Evolutionary conservation across 2,113 vertebrate genomes (phyloP).

Genomic region (Oenanthe melanoleuca): DNA sequence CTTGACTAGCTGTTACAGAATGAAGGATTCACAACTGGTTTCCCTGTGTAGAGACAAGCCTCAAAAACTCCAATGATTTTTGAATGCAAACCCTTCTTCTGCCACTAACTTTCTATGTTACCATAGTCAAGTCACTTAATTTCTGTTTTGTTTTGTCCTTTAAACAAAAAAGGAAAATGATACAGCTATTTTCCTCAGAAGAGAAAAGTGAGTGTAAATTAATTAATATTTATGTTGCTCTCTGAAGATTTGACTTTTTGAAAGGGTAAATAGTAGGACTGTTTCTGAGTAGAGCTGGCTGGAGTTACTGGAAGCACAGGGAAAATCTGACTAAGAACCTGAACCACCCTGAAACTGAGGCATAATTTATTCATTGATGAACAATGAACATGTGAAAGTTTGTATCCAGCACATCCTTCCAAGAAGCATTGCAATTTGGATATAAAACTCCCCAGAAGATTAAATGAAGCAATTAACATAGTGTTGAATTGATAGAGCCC

Average conservation of each 20-base stretch:
- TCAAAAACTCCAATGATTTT: background rate
- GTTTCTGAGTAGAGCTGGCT: background rate
- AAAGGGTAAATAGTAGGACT: background rate
- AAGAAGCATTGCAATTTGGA: background rate
- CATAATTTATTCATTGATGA: background rate
- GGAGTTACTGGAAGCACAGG: background rate
- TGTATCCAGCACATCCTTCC: background rate
- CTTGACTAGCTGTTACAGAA: background rate
- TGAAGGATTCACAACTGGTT: background rate
- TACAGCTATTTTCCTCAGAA: conserved; percentile 11
- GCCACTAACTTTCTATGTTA: background rate
- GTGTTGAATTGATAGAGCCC: background rate
- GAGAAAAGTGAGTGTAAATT: background rate
- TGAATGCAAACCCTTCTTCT: background rate
- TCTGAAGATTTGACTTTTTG: background rate
- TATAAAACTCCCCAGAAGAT: background rate
- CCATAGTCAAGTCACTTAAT: background rate
- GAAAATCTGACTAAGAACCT: conserved; percentile 12
- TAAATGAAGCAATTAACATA: background rate
- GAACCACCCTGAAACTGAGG: background rate
- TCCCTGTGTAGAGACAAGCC: background rate
- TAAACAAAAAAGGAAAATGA: conserved; percentile 8
- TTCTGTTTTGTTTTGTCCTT: conserved; percentile 1
- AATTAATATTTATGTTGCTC: conserved; percentile 2
- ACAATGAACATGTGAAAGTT: background rate